Base-by-base conservation (phyloP, 2,797 vertebrate species). In the Vireo griseus region DNA sequence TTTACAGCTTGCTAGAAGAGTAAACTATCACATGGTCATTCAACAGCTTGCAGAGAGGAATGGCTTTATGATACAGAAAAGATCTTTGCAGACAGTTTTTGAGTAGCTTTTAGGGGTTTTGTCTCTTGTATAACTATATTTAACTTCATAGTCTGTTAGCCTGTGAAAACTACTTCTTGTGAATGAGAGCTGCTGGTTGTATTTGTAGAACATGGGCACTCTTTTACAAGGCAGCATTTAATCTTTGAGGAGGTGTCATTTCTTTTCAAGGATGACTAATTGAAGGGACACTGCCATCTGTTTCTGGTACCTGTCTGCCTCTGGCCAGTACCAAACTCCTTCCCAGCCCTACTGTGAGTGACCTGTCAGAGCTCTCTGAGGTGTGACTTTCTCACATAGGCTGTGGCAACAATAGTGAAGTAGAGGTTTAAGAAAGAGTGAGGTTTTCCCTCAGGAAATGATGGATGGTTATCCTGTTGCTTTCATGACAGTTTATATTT, bases 141-240 rank as follows among this genome's bases (percentile, higher is more conserved):
- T 94, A 89, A 72, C 87, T 95, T 95, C 67, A 50, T 94, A 93
- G 93, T 85, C 96, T 73, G 65, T 35, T 85, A 81, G 42, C 50
- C 54, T 92, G 39, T 82, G 82, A 84, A 94, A 88, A 90, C 65
- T 59, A 51, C 42, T 82, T 79, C 75, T 86, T 51, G 33, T 61
- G 82, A 93, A 89, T 91, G 88, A 61, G 86, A 95, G 94, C 62
- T 88, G 40, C 65, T 79, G 33, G 59, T 88, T 59, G 61, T 85
- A 55, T 91, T 92, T 88, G 79, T 78, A 62, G 89, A 86, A 73
- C 39, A 31, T 3, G 48, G 48, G 21, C 33, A 55, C 69, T 54
- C 78, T 74, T 92, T 80, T 72, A 78, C 62, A 28, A 92, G 87
- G 65, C 82, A 77, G 47, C 72, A 17, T 44, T 89, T 92, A 66